phyloP scores from a whole-genome alignment of 2,113 vertebrate species.

The Rhinoderma darwinii region DNA sequence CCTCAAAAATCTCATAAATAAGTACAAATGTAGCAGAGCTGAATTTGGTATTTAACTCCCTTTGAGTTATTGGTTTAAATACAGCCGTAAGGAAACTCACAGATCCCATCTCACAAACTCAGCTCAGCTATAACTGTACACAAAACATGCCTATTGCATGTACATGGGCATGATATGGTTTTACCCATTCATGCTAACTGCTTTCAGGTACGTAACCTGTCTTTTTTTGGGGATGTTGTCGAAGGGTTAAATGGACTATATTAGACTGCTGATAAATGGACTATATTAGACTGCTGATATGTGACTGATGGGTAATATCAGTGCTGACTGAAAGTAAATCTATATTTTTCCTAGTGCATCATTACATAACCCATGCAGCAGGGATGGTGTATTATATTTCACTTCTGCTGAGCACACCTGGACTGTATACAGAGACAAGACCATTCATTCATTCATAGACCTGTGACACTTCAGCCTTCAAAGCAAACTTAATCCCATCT shows the following conservation, averaged over 20 bases:
- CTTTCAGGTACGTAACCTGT: not conserved
- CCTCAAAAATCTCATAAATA: not conserved
- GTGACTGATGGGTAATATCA: too few relatives aligned
- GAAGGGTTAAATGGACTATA: not conserved
- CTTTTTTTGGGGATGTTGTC: not conserved
- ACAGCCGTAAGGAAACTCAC: too few relatives aligned
- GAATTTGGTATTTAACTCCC: not conserved
- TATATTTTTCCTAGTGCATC: conserved; percentile 5
- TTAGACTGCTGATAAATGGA: not conserved
- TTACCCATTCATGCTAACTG: too few relatives aligned
- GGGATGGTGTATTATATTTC: not conserved
- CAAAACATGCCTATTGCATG: not conserved
- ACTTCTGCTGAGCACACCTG: not conserved
- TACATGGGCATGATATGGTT: not conserved
- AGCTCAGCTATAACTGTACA: not conserved
- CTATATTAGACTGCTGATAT: not conserved
- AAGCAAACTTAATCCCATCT: not conserved
- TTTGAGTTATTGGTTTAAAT: not conserved
- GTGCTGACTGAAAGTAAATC: too few relatives aligned
- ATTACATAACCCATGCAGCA: conserved; percentile 46
- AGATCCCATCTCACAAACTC: too few relatives aligned
- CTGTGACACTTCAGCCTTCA: not conserved
- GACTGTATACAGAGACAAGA: not conserved
- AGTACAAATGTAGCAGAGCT: not conserved
- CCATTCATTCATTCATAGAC: not conserved